These are phyloP conservation scores for Dasyornis broadbenti DNA, from an alignment of 2,113 vertebrate species.

Conservation along the genomic window DNA sequence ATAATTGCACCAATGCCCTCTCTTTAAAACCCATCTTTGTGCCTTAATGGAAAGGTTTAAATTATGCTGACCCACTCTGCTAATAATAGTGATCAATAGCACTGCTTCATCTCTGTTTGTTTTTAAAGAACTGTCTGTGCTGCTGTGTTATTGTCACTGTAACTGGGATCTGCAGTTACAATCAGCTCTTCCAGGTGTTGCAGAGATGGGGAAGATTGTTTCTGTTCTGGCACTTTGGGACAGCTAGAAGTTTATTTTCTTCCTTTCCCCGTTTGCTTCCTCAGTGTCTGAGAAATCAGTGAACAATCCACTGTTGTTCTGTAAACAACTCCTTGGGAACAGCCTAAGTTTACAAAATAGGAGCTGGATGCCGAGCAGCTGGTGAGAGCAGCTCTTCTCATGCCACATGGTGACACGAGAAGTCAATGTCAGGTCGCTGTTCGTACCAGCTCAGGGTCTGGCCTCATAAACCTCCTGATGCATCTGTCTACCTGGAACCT, in stretches of 20 bases:
- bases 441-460: neutral
- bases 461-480: neutral
- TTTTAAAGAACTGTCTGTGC: neutral
- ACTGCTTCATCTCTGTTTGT: neutral
- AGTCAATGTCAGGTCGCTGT: neutral
- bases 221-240: neutral
- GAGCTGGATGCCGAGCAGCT: neutral
- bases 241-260: neutral
- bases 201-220: neutral
- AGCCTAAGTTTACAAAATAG: neutral
- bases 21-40: slow-evolving; percentile 8
- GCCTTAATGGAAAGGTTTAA: slow-evolving; percentile 44
- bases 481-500: neutral
- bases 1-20: slow-evolving; percentile 41
- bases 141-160: neutral
- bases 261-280: neutral
- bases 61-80: neutral
- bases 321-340: neutral
- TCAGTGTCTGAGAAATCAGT: neutral
- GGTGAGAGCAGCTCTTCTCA: neutral
- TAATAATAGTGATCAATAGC: slow-evolving; percentile 40
- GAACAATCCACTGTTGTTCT: neutral
- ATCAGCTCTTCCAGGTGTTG: neutral
- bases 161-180: neutral
- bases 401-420: neutral